Conservation (phyloP, 1,140 invertebrate species). For the Grapholita molesta region DNA sequence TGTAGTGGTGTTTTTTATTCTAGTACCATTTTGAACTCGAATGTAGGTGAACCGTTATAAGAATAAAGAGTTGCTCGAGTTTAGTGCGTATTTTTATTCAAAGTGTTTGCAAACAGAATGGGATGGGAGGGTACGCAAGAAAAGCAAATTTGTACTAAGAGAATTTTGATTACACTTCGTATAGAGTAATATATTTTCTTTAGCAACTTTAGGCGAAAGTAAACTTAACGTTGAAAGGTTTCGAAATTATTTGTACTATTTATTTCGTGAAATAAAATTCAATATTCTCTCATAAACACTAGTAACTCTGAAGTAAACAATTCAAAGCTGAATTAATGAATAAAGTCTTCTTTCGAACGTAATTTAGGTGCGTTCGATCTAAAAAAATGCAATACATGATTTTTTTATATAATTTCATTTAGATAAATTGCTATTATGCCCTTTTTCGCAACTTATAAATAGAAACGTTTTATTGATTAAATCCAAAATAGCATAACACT, state of each 20-base stretch:
- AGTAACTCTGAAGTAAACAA: neutral
- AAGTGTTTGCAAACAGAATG: neutral
- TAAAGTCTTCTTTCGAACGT: neutral
- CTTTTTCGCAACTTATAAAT: too few species aligned
- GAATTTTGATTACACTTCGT: neutral
- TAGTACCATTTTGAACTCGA: constrained; percentile 6
- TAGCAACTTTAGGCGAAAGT: neutral
- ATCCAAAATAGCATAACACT: too few species aligned
- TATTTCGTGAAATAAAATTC: neutral
- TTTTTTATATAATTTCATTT: too few species aligned
- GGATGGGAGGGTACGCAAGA: neutral
- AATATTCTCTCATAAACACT: neutral
- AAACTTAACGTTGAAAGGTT: neutral
- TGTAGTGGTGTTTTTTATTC: constrained; percentile 30
- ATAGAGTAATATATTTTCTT: neutral
- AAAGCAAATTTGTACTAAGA: neutral
- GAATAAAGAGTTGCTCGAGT: neutral
- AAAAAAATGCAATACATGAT: neutral
- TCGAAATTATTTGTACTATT: neutral
- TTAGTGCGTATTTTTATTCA: neutral
- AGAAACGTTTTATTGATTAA: too few species aligned
- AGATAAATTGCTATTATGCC: too few species aligned
- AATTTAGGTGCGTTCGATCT: neutral
- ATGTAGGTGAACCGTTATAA: constrained; percentile 2
- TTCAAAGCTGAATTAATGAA: neutral